Base-by-base conservation (phyloP, 2,888 invertebrate species). In the Therioaphis trifolii region DNA sequence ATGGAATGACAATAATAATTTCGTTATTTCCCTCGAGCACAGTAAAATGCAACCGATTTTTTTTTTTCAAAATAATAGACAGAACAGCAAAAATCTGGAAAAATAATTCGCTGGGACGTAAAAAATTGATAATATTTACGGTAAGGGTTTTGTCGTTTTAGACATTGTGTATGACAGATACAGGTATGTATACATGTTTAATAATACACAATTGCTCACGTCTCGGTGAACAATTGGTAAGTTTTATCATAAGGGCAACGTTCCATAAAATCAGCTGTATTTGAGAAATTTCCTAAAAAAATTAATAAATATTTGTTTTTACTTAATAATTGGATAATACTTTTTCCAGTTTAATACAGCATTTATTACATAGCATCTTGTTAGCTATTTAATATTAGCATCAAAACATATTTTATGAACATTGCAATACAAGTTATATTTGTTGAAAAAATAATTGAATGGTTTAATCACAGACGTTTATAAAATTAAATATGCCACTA, bases 81-180 rank as follows among this genome's bases (percentile, higher is more conserved):
- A 2, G 35, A 72, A 79, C n/a, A 2, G 46, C 24, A 80, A 72
- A 80, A 80, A 72, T 63, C 71, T 21, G 71, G 58, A 80, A 80
- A 40, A 79, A 58, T 69, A 55, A 69, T 68, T 52, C 69, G 43
- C 18, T 27, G 49, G 69, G 40, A 55, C 40, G 79, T 58, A 43
- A 35, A 71, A 80, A 80, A 79, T 55, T 79, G 55, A 71, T 71
- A 80, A 55, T 43, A 79, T 69, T 61, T 72, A 77, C 61, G 35
- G 58, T 77, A 63, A 49, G 49, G 12, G 35, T 29, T 49, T 61
- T 80, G 15, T 79, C 68, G 46, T 80, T 55, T 69, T 58, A 24
- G 29, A 80, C 29, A 71, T 43, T 80, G 80, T 29, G 29, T 46
- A 61, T 61, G 80, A 80, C 80, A 80, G 58, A 58, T 46, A n/a